Evolutionary conservation across 92 coral and sea anemone species (phyloP).

Genomic region (Micromussa lordhowensis): DNA sequence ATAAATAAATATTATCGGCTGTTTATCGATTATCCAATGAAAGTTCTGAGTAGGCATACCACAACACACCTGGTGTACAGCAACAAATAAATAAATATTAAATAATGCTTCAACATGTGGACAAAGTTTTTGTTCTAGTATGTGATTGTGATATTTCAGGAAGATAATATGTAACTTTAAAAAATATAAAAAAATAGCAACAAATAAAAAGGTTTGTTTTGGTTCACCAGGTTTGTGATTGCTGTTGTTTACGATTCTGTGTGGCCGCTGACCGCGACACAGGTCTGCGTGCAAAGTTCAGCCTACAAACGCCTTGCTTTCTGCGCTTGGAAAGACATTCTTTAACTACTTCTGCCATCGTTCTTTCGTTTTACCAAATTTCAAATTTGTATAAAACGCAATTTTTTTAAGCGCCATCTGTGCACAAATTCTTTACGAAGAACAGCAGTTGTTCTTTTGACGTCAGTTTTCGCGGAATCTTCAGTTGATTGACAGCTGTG

Average conservation of each 20-base stretch:
- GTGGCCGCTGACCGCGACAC: no score
- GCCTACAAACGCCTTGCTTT: neutral
- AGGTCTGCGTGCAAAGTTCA: no score
- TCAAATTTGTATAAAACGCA: neutral
- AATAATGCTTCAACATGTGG: neutral
- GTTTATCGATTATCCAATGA: no score
- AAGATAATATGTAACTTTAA: neutral
- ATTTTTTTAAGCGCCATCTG: conserved; percentile 11
- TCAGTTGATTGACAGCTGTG: conserved; percentile 64
- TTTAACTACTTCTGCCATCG: neutral
- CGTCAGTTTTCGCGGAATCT: conserved; percentile 60
- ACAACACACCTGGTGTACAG: neutral
- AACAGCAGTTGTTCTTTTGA: conserved; percentile 48
- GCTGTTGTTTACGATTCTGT: no score
- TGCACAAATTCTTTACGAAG: conserved; percentile 16
- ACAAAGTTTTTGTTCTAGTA: neutral
- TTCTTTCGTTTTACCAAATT: neutral
- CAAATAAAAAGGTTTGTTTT: neutral
- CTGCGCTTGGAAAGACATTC: neutral
- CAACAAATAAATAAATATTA: neutral
- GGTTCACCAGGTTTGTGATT: neutral
- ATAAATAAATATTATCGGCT: neutral
- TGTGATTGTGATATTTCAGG: neutral
- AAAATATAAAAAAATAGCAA: neutral
- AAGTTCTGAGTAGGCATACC: no score